Evolutionary conservation across 2,888 invertebrate genomes (phyloP), one percentile per base, ranked within the genome.

Genomic region (Drosophila austrosaltans): DNA sequence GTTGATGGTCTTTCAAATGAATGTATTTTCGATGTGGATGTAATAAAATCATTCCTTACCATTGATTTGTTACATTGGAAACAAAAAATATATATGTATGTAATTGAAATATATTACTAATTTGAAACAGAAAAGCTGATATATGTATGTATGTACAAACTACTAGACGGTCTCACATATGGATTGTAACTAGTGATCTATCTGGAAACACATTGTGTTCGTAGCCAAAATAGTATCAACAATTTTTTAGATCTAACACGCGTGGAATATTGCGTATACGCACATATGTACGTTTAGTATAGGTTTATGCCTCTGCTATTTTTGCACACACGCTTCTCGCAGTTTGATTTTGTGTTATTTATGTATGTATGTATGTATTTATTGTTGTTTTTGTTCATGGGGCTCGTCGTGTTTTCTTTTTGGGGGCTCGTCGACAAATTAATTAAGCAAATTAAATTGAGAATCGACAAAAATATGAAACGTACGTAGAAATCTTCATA

Each of bases 381-480:
- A 8, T 36, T 36, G 8, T 36, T 36, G 36, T 36, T 8, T 36
- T 36, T 36, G 10, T 10, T 72, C 39, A 39, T 39, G 57, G 57
- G 57, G 57, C 57, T 57, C 57, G 57, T 57, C 39, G 2, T 3
- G 22, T 72, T 42, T 69, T 44, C 7, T 5, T 58, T 63, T 66
- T 66, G 72, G 74, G 60, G 72, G 72, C 72, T 72, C 67, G 72
- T 74, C 72, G 30, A 20, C 25, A 61, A 53, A 42, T 58, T 58
- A 73, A 74, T 74, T 67, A 58, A 57, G 53, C 39, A 66, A 58
- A 67, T 66, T 58, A 36, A 57, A 48, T 28, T n/a, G 8, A 65
- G 66, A 25, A 58, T 22, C 48, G 39, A 36, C 56, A 16, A 36
- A 57, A 32, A 39, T n/a, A 16, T 25, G 40, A 40, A 58, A 39